phyloP scores from a whole-genome alignment of 2,113 vertebrate genomes.

The Andinoacara biseriatus region DNA sequence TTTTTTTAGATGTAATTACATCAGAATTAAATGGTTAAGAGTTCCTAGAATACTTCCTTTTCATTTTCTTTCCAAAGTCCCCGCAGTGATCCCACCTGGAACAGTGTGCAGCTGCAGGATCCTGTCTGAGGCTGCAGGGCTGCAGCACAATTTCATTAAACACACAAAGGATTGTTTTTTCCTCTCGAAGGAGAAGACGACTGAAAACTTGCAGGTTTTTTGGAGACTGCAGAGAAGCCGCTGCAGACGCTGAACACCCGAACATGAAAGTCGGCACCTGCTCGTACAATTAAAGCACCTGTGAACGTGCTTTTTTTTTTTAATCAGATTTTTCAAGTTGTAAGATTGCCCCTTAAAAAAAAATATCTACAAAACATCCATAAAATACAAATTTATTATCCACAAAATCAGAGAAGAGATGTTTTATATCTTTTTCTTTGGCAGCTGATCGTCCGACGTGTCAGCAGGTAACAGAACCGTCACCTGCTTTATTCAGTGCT shows the following conservation, averaged over 20 bases:
- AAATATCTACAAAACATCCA: neutral
- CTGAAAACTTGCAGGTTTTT: neutral
- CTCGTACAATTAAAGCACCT: neutral
- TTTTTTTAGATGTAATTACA: neutral
- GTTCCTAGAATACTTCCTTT: slow-evolving; percentile 1
- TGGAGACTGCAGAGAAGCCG: neutral
- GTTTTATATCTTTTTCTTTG: neutral
- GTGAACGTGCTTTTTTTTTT: neutral
- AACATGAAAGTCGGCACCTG: neutral
- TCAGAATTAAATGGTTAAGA: neutral
- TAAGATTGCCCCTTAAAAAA: neutral
- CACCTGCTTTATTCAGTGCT: neutral
- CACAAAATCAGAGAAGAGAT: neutral
- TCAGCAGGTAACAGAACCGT: neutral
- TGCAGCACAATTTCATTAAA: neutral
- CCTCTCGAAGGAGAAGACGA: neutral
- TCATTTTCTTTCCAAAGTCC: neutral
- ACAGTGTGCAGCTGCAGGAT: neutral
- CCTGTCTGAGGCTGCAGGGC: neutral
- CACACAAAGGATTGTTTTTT: neutral
- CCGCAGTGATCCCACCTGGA: neutral
- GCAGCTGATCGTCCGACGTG: neutral
- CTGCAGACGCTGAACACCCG: neutral
- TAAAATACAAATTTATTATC: neutral
- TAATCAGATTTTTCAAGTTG: neutral